These are phyloP conservation scores for Lamellibrachia columna DNA, from an alignment of 2,888 invertebrate species.

Conservation along the genomic window DNA sequence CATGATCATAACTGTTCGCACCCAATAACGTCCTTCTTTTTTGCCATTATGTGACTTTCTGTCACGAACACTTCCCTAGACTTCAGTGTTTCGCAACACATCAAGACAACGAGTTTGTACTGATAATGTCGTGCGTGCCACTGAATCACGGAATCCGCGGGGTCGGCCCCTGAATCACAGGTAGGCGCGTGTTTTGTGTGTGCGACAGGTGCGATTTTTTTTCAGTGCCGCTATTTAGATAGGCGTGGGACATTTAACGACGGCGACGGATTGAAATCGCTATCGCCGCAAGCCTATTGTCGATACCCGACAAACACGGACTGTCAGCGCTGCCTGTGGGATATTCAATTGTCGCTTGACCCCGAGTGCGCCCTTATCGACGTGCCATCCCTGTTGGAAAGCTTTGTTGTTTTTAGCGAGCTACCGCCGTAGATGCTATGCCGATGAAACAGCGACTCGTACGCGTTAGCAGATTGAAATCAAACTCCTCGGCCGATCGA, in stretches of 20 bases:
- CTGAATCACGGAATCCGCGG: background rate
- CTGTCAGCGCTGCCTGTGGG: background rate
- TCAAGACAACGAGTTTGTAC: background rate
- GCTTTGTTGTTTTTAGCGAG: background rate
- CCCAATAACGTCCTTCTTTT: background rate
- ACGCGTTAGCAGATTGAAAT: background rate
- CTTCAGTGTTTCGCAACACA: background rate
- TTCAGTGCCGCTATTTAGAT: background rate
- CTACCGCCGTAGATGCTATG: background rate
- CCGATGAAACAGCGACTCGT: background rate
- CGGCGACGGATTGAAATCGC: background rate
- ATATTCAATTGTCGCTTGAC: background rate
- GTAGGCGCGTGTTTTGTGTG: background rate
- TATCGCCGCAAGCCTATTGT: background rate
- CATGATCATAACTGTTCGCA: background rate
- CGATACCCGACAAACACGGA: background rate
- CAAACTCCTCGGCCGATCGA: background rate
- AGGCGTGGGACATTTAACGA: background rate
- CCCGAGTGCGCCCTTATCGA: background rate
- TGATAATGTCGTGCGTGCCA: background rate
- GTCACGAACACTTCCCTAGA: background rate
- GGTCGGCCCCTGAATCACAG: background rate
- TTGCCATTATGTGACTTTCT: background rate
- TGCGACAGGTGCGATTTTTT: background rate
- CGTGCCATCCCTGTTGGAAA: slow-evolving; percentile 5